Conservation (phyloP, 2,888 invertebrate genomes). For the Merodon equestris region DNA sequence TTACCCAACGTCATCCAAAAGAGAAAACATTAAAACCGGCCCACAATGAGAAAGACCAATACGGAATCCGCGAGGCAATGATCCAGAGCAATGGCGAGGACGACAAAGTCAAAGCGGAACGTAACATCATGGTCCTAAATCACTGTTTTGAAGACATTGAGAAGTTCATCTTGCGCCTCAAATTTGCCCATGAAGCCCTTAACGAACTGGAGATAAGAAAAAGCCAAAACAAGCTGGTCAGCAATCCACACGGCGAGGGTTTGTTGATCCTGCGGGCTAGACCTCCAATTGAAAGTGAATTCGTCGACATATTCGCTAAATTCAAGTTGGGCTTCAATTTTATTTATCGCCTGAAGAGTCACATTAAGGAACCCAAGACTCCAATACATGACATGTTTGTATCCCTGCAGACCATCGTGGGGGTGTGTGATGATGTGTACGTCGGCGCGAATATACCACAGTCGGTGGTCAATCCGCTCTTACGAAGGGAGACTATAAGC, state of each 20-base stretch:
- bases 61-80: conserved; percentile 74
- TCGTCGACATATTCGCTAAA: conserved; percentile 98
- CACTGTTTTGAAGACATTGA: conserved; percentile 99
- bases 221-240: conserved; percentile 80
- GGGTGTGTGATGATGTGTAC: conserved; percentile 94
- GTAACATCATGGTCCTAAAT: conserved; percentile 95
- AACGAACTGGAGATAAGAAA: conserved; percentile 93
- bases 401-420: conserved; percentile 96
- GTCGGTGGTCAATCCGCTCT: conserved; percentile 92
- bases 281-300: conserved; percentile 96
- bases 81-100: conserved; percentile 79
- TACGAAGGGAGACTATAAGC: conserved; percentile 95
- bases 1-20: conserved; percentile 78
- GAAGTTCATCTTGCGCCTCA: conserved; percentile 97
- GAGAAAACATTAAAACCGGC: conserved; percentile 72
- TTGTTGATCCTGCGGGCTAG: conserved; percentile 95
- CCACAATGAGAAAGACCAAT: conserved; percentile 74
- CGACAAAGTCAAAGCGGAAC: conserved; percentile 89
- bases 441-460: conserved; percentile 89
- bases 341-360: conserved; percentile 94
- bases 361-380: conserved; percentile 98
- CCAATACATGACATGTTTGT: conserved; percentile 98
- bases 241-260: conserved; percentile 88
- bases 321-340: conserved; percentile 98
- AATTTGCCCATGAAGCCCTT: conserved; percentile 97